These are phyloP conservation scores for Puma concolor DNA, from an alignment of 2,113 vertebrate species.

Conservation along the genomic window DNA sequence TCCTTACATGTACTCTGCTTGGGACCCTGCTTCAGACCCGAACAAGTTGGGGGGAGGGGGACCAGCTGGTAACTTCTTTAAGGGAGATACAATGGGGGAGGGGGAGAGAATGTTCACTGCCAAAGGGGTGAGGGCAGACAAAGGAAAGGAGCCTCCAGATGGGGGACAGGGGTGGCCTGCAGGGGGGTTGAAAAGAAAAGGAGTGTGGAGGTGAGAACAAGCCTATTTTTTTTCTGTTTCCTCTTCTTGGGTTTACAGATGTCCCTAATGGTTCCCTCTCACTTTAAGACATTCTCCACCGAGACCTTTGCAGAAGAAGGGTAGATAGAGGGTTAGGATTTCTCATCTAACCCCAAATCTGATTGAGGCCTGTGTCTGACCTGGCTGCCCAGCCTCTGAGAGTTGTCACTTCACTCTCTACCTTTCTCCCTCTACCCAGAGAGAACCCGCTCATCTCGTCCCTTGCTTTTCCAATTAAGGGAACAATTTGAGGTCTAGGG, in stretches of 20 bases:
- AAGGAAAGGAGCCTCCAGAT: background rate
- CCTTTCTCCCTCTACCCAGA: background rate
- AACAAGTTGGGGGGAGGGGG: background rate
- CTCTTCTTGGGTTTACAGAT: background rate
- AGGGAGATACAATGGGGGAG: background rate
- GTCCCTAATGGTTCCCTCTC: background rate
- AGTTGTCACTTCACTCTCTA: background rate
- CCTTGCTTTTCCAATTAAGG: background rate
- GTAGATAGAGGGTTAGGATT: background rate
- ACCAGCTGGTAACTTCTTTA: conserved; percentile 36
- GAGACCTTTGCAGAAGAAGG: background rate
- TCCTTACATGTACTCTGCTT: background rate
- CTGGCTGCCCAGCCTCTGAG: background rate
- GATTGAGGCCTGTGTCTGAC: background rate
- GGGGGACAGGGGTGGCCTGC: background rate
- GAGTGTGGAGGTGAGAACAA: background rate
- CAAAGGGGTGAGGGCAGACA: background rate
- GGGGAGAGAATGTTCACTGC: background rate
- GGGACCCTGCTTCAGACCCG: background rate
- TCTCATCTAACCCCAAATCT: background rate
- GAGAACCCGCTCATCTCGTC: background rate
- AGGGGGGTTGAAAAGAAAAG: background rate
- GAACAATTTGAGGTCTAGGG: background rate
- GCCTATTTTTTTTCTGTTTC: background rate
- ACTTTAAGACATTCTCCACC: background rate